These are phyloP conservation scores for Sitodiplosis mosellana DNA, from an alignment of 1,140 invertebrate genomes.

Conservation along the genomic window DNA sequence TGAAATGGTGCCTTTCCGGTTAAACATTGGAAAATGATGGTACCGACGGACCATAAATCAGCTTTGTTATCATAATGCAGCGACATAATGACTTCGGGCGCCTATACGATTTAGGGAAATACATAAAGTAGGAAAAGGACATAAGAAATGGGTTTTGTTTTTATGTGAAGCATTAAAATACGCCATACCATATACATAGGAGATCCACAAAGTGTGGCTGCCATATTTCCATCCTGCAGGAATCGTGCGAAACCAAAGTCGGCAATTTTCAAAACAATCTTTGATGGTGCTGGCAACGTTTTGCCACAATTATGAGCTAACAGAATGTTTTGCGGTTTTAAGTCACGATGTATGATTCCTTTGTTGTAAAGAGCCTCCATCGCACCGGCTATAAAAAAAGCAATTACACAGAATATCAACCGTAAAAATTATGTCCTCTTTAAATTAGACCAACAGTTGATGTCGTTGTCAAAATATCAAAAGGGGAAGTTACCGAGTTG, in stretches of 20 bases:
- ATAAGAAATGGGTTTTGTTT: too few relatives aligned
- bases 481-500: conserved; percentile 57
- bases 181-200: conserved; percentile 93
- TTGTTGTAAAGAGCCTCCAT: conserved; percentile 93
- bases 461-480: not conserved
- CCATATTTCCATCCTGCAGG: conserved; percentile 97
- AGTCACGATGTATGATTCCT: conserved; percentile 95
- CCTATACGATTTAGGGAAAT: conserved; percentile 38
- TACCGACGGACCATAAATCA: conserved; percentile 96
- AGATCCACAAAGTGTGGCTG: conserved; percentile 95
- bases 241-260: conserved; percentile 99
- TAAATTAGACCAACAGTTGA: not conserved
- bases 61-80: conserved; percentile 97
- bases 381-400: conserved; percentile 53
- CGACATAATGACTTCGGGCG: conserved; percentile 99
- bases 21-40: conserved; percentile 96
- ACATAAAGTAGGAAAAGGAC: not conserved
- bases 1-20: conserved; percentile 97
- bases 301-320: conserved; percentile 64
- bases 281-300: conserved; percentile 65
- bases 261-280: conserved; percentile 92
- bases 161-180: too few relatives aligned
- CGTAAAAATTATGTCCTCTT: not conserved
- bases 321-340: conserved; percentile 96
- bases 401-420: too few relatives aligned